Evolutionary conservation across 2,113 vertebrate genomes (phyloP).

Genomic region (Toxostoma redivivum): DNA sequence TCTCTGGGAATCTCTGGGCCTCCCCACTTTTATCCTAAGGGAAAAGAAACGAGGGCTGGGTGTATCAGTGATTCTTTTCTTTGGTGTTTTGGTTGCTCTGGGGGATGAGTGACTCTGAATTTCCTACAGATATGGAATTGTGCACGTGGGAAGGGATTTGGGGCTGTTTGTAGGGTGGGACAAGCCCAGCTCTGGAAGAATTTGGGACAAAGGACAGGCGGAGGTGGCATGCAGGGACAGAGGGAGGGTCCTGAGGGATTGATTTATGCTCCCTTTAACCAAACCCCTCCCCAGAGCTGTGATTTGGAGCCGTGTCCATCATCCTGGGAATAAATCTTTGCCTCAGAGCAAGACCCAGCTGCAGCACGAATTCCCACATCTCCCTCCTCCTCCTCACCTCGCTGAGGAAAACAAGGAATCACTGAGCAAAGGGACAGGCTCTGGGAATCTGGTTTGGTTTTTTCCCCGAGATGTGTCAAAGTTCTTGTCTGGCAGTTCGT

Average conservation of each 20-base stretch:
- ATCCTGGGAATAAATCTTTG: background rate
- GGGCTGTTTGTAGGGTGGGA: background rate
- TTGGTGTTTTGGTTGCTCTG: background rate
- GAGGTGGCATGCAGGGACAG: background rate
- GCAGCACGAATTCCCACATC: background rate
- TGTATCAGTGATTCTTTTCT: background rate
- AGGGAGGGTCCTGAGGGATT: background rate
- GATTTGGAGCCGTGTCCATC: background rate
- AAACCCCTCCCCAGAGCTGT: background rate
- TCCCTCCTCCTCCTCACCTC: rapidly evolving
- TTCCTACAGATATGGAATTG: rapidly evolving
- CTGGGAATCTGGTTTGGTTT: no score
- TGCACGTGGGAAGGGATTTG: rapidly evolving
- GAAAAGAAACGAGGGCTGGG: rapidly evolving
- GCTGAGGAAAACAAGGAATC: background rate
- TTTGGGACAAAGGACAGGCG: background rate
- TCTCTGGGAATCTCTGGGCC: background rate
- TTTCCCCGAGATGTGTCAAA: no score
- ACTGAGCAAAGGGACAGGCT: rapidly evolving
- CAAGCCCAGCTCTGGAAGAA: rapidly evolving
- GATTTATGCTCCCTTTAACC: background rate
- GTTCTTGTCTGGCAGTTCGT: no score
- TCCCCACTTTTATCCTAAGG: background rate
- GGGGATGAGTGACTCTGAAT: background rate
- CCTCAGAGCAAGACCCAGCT: slow-evolving; percentile 45